Conservation (phyloP, 2,888 invertebrate genomes). For the Gryllus longicercus region DNA sequence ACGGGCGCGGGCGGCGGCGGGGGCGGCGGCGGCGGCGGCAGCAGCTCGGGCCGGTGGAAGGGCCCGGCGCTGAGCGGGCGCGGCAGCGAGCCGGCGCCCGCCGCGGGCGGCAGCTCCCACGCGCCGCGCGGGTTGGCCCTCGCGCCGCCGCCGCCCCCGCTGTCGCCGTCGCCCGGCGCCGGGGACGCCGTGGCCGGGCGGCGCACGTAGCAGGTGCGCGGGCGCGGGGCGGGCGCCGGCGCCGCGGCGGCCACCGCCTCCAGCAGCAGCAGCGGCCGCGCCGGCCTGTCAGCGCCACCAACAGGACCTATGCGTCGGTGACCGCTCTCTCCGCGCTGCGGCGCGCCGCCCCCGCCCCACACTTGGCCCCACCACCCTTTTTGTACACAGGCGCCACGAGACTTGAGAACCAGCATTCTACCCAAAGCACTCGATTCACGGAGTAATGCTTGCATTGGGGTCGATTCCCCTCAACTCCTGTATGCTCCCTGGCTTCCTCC, state of each 20-base stretch:
- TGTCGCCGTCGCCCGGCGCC: conserved; percentile 26
- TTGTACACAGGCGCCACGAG: too few species aligned
- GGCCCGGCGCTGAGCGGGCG: conserved; percentile 65
- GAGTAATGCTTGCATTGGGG: too few species aligned
- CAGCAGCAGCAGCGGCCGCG: neutral
- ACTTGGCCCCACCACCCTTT: too few species aligned
- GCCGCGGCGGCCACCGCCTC: neutral
- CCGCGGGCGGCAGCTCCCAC: conserved; percentile 32
- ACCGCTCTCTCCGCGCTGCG: neutral
- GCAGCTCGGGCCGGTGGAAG: conserved; percentile 54
- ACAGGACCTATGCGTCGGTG: neutral
- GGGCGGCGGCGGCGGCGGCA: conserved; percentile 50
- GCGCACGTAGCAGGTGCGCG: conserved; percentile 32
- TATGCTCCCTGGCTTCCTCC: too few species aligned
- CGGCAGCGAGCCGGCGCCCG: conserved; percentile 37
- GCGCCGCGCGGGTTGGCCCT: conserved; percentile 32
- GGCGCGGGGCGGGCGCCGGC: conserved; percentile 30
- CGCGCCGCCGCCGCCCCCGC: conserved; percentile 31
- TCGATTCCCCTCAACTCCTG: too few species aligned
- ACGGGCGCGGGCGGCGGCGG: conserved; percentile 50
- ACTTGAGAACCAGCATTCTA: too few species aligned
- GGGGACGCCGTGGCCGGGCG: conserved; percentile 34
- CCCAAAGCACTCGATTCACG: too few species aligned
- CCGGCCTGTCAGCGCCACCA: conserved; percentile 17
- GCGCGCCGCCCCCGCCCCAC: too few species aligned